phyloP scores from a whole-genome alignment of 2,888 invertebrate species.

The Notocelia uddmanniana region DNA sequence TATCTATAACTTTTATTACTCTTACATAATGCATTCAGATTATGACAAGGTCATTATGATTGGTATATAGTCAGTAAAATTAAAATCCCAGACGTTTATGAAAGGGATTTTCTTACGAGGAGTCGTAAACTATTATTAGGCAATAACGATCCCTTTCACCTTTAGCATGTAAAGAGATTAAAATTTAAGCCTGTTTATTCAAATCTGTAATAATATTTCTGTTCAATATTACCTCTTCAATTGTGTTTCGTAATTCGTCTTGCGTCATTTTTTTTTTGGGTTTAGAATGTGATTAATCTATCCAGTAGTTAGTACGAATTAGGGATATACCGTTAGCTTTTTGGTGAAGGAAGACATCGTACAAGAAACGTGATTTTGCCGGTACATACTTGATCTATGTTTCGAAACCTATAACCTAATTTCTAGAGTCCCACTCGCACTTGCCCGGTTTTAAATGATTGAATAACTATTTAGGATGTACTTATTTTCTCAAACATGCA shows the following conservation, averaged over 20 bases:
- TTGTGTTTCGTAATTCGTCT: background rate
- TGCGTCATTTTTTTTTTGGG: background rate
- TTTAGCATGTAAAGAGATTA: slow-evolving; percentile 2
- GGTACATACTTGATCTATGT: too few relatives aligned
- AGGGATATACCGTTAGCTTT: too few relatives aligned
- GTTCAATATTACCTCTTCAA: background rate
- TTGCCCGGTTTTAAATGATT: too few relatives aligned
- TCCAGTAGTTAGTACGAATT: too few relatives aligned
- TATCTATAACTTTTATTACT: background rate
- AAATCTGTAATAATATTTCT: background rate
- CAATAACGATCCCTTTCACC: slow-evolving; percentile 11
- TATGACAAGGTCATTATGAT: background rate
- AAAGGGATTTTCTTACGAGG: slow-evolving; percentile 16
- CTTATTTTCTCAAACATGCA: too few relatives aligned
- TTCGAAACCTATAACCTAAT: too few relatives aligned
- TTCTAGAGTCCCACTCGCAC: too few relatives aligned
- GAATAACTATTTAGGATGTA: too few relatives aligned
- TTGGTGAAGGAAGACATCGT: too few relatives aligned
- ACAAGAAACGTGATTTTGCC: too few relatives aligned
- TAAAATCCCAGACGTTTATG: slow-evolving; percentile 21
- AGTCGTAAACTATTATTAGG: slow-evolving; percentile 19
- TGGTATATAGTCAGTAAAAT: slow-evolving; percentile 12
- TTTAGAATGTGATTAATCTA: background rate
- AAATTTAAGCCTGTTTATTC: slow-evolving; percentile 23
- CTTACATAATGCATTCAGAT: slow-evolving; percentile 18